phyloP scores from a whole-genome alignment of 1,140 invertebrate species.

The Ctenoplectra terminalis region DNA sequence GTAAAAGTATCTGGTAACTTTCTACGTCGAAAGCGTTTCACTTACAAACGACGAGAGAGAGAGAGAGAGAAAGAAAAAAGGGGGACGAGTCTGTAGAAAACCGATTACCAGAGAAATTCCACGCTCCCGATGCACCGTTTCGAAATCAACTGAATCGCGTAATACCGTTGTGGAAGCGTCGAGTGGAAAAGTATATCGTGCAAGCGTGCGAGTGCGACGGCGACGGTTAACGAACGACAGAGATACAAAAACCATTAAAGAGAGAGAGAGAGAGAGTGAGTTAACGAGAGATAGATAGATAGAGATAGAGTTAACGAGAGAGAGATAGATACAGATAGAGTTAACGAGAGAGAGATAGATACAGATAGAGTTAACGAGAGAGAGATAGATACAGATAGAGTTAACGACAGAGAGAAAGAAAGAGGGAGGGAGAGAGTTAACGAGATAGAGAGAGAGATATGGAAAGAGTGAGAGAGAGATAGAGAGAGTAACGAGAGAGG shows the following conservation, averaged over 20 bases:
- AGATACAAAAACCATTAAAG: too few species aligned
- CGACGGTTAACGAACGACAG: not conserved
- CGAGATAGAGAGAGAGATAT: too few species aligned
- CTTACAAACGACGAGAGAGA: too few species aligned
- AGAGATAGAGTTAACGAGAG: too few species aligned
- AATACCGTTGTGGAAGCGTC: slow-evolving; percentile 25
- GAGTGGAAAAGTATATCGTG: slow-evolving; percentile 27
- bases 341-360: too few species aligned
- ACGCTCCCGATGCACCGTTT: slow-evolving; percentile 29
- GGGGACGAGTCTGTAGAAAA: slow-evolving; percentile 30
- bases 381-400: too few species aligned
- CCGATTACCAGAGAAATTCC: slow-evolving; percentile 47
- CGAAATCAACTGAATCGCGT: slow-evolving; percentile 50
- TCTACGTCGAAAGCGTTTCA: slow-evolving; percentile 54
- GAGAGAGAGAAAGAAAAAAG: too few species aligned
- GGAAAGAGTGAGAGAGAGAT: slow-evolving; percentile 4
- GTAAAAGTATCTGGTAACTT: slow-evolving; percentile 48
- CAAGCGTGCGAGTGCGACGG: not conserved
- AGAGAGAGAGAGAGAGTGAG: not conserved
- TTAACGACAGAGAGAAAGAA: not conserved
- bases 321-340: too few species aligned
- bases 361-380: too few species aligned
- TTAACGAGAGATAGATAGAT: too few species aligned
- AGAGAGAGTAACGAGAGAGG: too few species aligned
- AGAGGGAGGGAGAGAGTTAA: slow-evolving; percentile 20